Percentiles rank a stretch among this genome's conserved stretches.
phyloP scores from a whole-genome alignment of 23 tunicate species.

The Halocynthia roretzi region DNA sequence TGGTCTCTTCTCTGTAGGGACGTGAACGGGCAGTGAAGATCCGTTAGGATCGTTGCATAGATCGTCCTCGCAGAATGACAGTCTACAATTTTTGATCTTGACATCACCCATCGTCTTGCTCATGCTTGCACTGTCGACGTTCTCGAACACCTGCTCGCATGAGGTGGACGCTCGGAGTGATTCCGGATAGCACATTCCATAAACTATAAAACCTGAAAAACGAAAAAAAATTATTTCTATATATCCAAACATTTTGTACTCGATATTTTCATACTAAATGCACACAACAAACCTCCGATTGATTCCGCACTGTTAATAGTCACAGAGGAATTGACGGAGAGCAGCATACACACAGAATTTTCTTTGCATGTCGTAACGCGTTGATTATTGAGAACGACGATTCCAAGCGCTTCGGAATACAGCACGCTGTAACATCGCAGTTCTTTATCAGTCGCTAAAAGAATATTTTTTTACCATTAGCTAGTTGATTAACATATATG shows the following conservation, averaged over 20 bases:
- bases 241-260: too few relatives aligned
- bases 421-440: background rate
- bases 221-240: background rate
- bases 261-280: too few relatives aligned
- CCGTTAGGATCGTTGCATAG: background rate
- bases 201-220: background rate
- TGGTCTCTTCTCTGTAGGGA: background rate
- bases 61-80: constrained; percentile 8
- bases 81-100: background rate
- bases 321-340: background rate
- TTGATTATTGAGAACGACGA: background rate
- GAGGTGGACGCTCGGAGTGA: background rate
- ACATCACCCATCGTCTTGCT: background rate
- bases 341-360: background rate
- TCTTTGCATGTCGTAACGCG: background rate
- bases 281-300: background rate
- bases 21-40: background rate
- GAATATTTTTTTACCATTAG: background rate
- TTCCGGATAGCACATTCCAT: background rate
- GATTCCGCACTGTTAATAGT: background rate
- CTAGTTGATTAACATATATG: background rate
- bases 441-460: background rate
- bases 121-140: too few relatives aligned
- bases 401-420: background rate
- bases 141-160: background rate